These are phyloP conservation scores for Ypsolopha sequella DNA, from an alignment of 2,888 invertebrate genomes.

Conservation along the genomic window DNA sequence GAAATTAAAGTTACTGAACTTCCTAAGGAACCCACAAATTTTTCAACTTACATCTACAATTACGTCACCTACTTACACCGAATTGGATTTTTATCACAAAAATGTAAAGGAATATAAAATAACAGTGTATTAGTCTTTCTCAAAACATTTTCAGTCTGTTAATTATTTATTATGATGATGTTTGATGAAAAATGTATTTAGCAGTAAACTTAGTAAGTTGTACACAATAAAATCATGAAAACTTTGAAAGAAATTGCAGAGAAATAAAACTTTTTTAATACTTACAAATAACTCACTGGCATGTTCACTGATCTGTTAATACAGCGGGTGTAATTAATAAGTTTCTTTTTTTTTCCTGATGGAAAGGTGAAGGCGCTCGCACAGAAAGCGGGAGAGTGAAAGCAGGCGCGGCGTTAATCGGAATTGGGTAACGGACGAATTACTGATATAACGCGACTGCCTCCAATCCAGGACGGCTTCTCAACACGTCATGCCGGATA, in stretches of 20 bases:
- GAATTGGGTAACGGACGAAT: too few relatives aligned
- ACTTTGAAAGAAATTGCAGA: too few relatives aligned
- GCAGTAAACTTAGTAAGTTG: background rate
- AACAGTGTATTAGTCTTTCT: background rate
- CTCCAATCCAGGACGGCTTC: too few relatives aligned
- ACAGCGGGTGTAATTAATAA: too few relatives aligned
- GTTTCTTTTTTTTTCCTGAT: too few relatives aligned
- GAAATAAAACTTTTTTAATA: too few relatives aligned
- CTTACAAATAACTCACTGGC: background rate
- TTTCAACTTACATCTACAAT: background rate
- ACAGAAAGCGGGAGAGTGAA: too few relatives aligned
- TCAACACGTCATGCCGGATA: too few relatives aligned
- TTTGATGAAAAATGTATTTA: background rate
- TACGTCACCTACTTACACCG: background rate
- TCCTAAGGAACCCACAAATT: background rate
- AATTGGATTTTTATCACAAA: background rate
- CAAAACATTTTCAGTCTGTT: constrained; percentile 8
- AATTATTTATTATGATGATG: constrained; percentile 5
- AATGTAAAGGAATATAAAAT: background rate
- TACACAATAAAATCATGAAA: too few relatives aligned
- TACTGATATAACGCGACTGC: too few relatives aligned
- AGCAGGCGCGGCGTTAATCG: too few relatives aligned
- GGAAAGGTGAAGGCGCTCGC: too few relatives aligned
- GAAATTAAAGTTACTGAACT: background rate
- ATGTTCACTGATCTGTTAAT: background rate